phyloP scores from a whole-genome alignment of 2,888 invertebrate genomes.

The Chrysolina americana region DNA sequence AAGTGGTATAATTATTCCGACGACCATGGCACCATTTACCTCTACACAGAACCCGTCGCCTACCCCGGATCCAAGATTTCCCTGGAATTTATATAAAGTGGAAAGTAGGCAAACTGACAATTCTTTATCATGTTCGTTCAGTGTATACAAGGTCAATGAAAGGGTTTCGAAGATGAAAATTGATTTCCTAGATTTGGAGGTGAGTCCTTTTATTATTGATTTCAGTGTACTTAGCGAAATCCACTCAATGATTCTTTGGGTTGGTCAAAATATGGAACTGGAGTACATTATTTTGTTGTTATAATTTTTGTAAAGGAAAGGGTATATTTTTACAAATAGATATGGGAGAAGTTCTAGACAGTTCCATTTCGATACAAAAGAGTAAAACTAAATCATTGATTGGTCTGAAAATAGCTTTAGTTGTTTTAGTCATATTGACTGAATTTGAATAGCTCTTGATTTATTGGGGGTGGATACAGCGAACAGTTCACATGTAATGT shows the following conservation, averaged over 20 bases:
- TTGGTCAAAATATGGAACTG: too few relatives aligned
- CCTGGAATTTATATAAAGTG: conserved; percentile 37
- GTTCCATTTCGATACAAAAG: too few relatives aligned
- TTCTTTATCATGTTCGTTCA: conserved; percentile 77
- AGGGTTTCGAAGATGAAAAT: conserved; percentile 79
- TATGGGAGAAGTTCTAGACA: too few relatives aligned
- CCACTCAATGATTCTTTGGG: too few relatives aligned
- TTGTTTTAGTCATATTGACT: too few relatives aligned
- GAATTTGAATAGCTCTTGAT: too few relatives aligned
- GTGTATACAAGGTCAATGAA: conserved; percentile 75
- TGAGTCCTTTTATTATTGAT: conserved; percentile 60
- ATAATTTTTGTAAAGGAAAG: too few relatives aligned
- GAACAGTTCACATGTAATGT: background rate
- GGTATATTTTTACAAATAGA: too few relatives aligned
- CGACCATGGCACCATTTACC: conserved; percentile 50
- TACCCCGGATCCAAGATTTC: conserved; percentile 61
- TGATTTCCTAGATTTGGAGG: conserved; percentile 81
- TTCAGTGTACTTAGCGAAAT: too few relatives aligned
- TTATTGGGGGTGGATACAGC: background rate
- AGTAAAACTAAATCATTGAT: too few relatives aligned
- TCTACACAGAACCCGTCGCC: conserved; percentile 53
- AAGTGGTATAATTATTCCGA: conserved; percentile 57
- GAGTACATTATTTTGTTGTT: too few relatives aligned
- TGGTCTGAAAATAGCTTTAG: too few relatives aligned
- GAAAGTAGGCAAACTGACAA: conserved; percentile 64